Conservation (phyloP, 2,888 invertebrate species). For the Drosophila macrospina region DNA sequence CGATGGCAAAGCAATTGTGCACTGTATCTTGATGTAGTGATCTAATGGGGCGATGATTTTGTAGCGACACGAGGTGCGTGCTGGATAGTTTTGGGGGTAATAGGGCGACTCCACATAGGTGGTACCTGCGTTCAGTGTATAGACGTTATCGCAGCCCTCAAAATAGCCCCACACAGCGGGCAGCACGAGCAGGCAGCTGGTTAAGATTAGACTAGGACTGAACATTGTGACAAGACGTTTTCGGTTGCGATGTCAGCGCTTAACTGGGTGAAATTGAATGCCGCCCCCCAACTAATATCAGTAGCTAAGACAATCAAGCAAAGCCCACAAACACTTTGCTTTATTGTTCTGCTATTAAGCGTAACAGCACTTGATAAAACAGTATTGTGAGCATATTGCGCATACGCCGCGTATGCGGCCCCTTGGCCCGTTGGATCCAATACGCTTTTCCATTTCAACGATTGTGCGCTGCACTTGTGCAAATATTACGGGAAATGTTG, state of each 20-base stretch:
- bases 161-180: conserved; percentile 59
- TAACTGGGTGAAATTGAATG: conserved; percentile 56
- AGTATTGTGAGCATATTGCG: conserved; percentile 43
- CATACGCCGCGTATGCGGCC: conserved; percentile 57
- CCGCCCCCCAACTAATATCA: conserved; percentile 56
- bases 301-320: conserved; percentile 28
- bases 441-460: conserved; percentile 34
- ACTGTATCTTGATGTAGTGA: conserved; percentile 70
- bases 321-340: conserved; percentile 37
- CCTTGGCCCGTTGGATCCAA: background rate
- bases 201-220: conserved; percentile 37
- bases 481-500: conserved; percentile 50
- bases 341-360: conserved; percentile 45
- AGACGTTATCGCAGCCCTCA: conserved; percentile 76
- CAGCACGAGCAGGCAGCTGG: conserved; percentile 44
- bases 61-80: conserved; percentile 83
- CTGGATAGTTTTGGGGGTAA: conserved; percentile 76
- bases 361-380: conserved; percentile 74
- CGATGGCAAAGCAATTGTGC: conserved; percentile 71
- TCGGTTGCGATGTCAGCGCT: conserved; percentile 45
- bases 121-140: conserved; percentile 53
- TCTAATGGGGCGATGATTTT: conserved; percentile 78
- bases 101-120: conserved; percentile 80
- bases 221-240: conserved; percentile 52
- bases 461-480: conserved; percentile 57